phyloP scores from a whole-genome alignment of 2,113 vertebrate species.

The Neolamprologus modestus region DNA sequence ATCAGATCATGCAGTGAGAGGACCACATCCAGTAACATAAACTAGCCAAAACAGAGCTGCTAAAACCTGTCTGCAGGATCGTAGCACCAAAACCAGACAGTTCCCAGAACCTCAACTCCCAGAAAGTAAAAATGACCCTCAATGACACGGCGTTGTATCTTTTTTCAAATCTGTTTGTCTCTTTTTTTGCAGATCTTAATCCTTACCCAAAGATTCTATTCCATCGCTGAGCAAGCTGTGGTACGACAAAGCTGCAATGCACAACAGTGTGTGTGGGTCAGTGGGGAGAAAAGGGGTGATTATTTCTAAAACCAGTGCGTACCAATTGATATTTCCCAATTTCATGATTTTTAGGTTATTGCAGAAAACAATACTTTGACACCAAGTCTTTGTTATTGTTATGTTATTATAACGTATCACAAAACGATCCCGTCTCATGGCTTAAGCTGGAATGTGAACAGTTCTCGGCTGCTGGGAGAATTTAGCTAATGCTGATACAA shows the following conservation, averaged over 20 bases:
- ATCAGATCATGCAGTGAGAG: background rate
- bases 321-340: background rate
- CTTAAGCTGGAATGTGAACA: background rate
- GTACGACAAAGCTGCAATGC: constrained; percentile 62
- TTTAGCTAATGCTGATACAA: background rate
- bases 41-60: background rate
- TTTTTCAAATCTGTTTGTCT: background rate
- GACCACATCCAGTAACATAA: background rate
- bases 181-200: background rate
- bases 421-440: background rate
- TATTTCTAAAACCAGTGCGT: background rate
- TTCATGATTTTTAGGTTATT: background rate
- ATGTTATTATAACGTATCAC: background rate
- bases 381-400: background rate
- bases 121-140: background rate
- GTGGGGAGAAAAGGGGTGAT: background rate
- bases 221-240: constrained; percentile 65
- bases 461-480: background rate
- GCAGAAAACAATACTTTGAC: background rate
- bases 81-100: background rate
- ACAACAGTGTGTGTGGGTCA: constrained; percentile 40
- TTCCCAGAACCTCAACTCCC: background rate
- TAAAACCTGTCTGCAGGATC: background rate
- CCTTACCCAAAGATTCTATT: constrained; percentile 70
- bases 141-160: background rate